Evolutionary conservation across 2,888 invertebrate genomes (phyloP).

Genomic region (Sphaerophoria taeniata): DNA sequence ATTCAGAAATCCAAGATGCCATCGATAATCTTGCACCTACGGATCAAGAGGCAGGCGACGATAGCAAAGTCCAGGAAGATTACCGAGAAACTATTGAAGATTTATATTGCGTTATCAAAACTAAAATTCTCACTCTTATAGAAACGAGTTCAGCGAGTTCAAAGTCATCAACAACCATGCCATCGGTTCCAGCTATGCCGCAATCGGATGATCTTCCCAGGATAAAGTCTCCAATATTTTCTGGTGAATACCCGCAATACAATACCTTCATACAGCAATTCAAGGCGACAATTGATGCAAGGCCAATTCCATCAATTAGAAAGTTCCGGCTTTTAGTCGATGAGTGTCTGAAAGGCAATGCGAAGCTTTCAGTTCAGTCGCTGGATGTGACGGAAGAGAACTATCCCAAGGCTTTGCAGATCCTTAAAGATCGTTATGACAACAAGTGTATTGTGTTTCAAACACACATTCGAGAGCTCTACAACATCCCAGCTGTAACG

Average conservation of each 20-base stretch:
- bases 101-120: slow-evolving; percentile 27
- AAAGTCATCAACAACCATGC: background rate
- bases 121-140: slow-evolving; percentile 23
- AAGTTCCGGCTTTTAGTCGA: slow-evolving; percentile 44
- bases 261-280: slow-evolving; percentile 51
- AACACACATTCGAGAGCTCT: slow-evolving; percentile 17
- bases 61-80: slow-evolving; percentile 13
- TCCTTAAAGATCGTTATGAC: slow-evolving; percentile 41
- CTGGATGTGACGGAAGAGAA: slow-evolving; percentile 30
- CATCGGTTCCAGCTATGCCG: background rate
- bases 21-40: slow-evolving; percentile 16
- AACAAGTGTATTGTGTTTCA: slow-evolving; percentile 44
- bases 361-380: slow-evolving; percentile 23
- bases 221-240: slow-evolving; percentile 34
- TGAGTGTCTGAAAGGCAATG: slow-evolving; percentile 37
- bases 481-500: slow-evolving; percentile 27
- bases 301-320: slow-evolving; percentile 40
- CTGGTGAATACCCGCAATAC: slow-evolving; percentile 34
- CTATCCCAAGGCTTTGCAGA: slow-evolving; percentile 11
- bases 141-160: background rate
- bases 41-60: background rate
- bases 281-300: slow-evolving; percentile 17
- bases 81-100: slow-evolving; percentile 32
- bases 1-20: slow-evolving; percentile 5
- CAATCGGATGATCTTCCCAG: slow-evolving; percentile 34